Base-by-base conservation (phyloP, 2,888 invertebrate species). In the Sarcophaga variegata region DNA sequence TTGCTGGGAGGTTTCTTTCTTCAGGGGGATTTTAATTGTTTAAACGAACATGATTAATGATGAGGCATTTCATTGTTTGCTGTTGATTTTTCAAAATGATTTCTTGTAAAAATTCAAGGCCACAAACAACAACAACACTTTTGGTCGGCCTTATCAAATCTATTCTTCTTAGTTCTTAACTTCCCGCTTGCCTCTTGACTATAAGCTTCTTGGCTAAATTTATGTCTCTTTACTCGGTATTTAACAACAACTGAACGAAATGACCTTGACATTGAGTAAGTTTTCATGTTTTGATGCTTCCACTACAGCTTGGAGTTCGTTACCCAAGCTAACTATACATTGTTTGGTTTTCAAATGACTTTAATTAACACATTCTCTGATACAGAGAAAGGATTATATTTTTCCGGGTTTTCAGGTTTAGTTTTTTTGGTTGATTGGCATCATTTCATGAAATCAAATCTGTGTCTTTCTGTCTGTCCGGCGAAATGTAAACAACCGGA, bases 401-500 rank as follows among this genome's bases (percentile, higher is more conserved):
- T 77, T 54, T 45, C 59, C 25, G 54, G 54, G 37, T 37, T 37
- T 1, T 37, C 0, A 10, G 37, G 2, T 37, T 37, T 2, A 2
- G 2, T 62, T 20, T 14, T 20, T 66, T 45, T 12, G 22, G 25
- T 60, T 67, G 11, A 4, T 45, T 77, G 20, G 5, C 45, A 67
- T 60, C 3, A 75, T 37, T 67, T 66, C n/a, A 8, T 27, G 8
- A 75, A 5, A 4, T 37, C 17, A 17, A 11, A 47, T 54, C 5
- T 49, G 49, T 14, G 49, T 14, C 11, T 14, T 1, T 4, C 54
- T 14, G 54, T 59, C 14, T 37, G 37, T 20, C 37, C 10, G 3
- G 37, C n/a, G 8, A 54, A 25, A 25, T 71, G 70, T 59, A 77
- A 67, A 64, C 22, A 67, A 59, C 76, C 76, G 59, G 76, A 77